These are phyloP conservation scores for Thripadectes ignobilis DNA, from an alignment of 2,797 vertebrate genomes.

Conservation along the genomic window DNA sequence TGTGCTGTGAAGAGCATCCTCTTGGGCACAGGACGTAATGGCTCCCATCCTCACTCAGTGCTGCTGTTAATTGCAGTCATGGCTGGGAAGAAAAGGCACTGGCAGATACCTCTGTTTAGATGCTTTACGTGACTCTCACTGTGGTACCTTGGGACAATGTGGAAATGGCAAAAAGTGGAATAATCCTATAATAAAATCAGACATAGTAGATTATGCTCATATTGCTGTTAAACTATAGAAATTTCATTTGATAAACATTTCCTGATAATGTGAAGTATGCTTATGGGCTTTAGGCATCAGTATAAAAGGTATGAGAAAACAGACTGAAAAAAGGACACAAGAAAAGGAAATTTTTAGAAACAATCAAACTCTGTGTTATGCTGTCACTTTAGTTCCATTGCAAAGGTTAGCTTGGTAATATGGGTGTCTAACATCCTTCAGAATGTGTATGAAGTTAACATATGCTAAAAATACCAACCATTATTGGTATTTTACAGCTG, in stretches of 20 bases:
- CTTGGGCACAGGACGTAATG: background rate
- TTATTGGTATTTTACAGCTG: background rate
- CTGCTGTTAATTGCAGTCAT: background rate
- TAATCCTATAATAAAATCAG: background rate
- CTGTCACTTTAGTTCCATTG: background rate
- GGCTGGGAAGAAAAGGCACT: background rate
- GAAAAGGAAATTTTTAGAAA: background rate
- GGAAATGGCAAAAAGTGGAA: background rate
- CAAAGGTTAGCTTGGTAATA: background rate
- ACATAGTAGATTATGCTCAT: background rate
- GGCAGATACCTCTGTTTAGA: background rate
- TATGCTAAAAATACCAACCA: background rate
- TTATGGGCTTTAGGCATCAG: background rate
- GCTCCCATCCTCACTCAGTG: background rate
- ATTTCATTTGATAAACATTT: background rate
- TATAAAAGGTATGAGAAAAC: background rate
- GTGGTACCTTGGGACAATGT: background rate
- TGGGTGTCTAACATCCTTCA: background rate
- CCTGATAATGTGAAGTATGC: background rate
- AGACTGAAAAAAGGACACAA: background rate
- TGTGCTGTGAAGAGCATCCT: constrained; percentile 28
- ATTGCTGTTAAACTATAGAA: background rate
- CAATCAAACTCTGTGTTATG: background rate
- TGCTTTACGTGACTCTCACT: background rate
- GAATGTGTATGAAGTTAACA: background rate